Evolutionary conservation across 2,113 vertebrate species (phyloP).

Genomic region (Dolichotis patagonum): DNA sequence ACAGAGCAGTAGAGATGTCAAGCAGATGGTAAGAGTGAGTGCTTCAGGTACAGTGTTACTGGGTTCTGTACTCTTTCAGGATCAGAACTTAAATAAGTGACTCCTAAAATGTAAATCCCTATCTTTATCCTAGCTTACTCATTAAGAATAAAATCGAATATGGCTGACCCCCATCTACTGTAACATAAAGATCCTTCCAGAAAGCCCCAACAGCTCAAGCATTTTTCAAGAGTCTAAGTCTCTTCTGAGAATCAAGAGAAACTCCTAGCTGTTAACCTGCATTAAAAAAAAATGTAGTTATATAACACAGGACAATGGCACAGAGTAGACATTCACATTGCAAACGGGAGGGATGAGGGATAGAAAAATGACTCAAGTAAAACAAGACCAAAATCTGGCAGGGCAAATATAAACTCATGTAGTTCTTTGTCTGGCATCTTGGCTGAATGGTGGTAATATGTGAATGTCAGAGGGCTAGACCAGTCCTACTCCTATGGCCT

Average conservation of each 20-base stretch:
- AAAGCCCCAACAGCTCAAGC: neutral
- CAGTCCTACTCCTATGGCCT: neutral
- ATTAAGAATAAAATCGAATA: neutral
- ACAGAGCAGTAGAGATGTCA: neutral
- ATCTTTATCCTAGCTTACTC: neutral
- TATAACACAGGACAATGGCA: neutral
- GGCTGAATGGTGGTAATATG: neutral
- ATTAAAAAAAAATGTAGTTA: neutral
- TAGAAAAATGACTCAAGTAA: neutral
- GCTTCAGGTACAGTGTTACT: neutral
- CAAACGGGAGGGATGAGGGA: neutral
- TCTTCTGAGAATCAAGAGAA: neutral
- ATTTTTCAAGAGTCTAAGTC: neutral
- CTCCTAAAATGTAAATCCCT: neutral
- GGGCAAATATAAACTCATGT: neutral
- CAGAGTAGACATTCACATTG: neutral
- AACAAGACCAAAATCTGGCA: neutral
- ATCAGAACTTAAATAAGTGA: neutral
- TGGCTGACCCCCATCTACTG: neutral
- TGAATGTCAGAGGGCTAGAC: neutral
- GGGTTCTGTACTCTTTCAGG: neutral
- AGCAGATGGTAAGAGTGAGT: neutral
- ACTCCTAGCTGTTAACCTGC: neutral
- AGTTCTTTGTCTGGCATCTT: neutral
- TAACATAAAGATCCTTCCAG: neutral